Percentiles rank a stretch among this genome's conserved stretches.
These are phyloP conservation scores for Limnephilus rhombicus DNA, from an alignment of 2,888 invertebrate genomes.

Conservation along the genomic window DNA sequence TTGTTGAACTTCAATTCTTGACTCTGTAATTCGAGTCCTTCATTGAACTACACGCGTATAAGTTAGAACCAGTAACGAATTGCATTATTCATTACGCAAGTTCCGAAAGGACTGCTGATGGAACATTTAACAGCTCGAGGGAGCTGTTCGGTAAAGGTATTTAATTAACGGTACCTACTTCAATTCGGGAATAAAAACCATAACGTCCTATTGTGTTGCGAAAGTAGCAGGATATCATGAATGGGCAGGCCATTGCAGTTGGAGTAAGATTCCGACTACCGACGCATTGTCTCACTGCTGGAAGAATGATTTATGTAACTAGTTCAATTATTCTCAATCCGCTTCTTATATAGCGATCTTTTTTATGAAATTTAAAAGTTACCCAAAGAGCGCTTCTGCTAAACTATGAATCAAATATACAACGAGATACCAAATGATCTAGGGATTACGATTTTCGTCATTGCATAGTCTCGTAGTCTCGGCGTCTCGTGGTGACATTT, in stretches of 20 bases:
- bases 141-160: background rate
- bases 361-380: background rate
- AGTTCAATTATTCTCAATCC: too few species aligned
- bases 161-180: background rate
- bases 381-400: background rate
- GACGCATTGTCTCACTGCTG: too few species aligned
- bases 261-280: background rate
- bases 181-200: conserved; percentile 1
- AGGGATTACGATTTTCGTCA: too few species aligned
- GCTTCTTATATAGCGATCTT: too few species aligned
- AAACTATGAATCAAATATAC: background rate
- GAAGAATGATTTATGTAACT: background rate
- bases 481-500: too few species aligned
- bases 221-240: background rate
- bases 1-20: background rate
- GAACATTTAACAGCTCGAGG: background rate
- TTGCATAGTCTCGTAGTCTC: too few species aligned
- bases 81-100: background rate
- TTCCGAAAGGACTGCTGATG: background rate
- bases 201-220: background rate
- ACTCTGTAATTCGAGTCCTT: background rate
- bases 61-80: background rate
- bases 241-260: background rate
- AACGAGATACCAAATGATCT: too few species aligned
- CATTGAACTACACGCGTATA: background rate